Evolutionary conservation across 2,797 vertebrate species (phyloP).

Genomic region (Gadopsis marmoratus): DNA sequence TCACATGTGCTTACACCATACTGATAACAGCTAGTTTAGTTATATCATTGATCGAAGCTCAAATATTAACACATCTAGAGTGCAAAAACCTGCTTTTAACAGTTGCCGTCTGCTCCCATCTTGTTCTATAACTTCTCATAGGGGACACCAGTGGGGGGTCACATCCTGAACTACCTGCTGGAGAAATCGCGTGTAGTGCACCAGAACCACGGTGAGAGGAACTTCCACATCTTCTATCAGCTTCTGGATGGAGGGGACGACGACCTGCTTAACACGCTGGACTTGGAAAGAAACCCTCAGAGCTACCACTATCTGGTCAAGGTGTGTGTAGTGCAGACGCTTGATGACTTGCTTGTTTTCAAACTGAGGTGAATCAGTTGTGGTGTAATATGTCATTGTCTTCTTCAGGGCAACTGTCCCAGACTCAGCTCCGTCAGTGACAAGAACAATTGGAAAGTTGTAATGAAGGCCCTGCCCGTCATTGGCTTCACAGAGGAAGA

Average conservation of each 20-base stretch:
- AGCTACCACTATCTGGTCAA: conserved; percentile 95
- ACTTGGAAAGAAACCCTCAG: conserved; percentile 92
- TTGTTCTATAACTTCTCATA: conserved; percentile 58
- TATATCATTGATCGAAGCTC: background rate
- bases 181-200: conserved; percentile 98
- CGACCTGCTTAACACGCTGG: conserved; percentile 87
- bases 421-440: conserved; percentile 97
- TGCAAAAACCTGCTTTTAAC: conserved; percentile 6
- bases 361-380: background rate
- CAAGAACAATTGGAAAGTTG: conserved; percentile 94
- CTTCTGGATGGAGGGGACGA: conserved; percentile 94
- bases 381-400: conserved; percentile 25
- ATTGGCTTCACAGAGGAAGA: conserved; percentile 92
- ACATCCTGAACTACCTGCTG: conserved; percentile 97
- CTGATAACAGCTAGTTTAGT: background rate
- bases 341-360: conserved; percentile 6
- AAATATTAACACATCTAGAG: background rate
- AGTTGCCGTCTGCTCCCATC: background rate
- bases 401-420: conserved; percentile 93
- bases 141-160: conserved; percentile 95
- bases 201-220: conserved; percentile 97
- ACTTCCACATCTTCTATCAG: conserved; percentile 99
- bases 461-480: conserved; percentile 90
- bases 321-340: conserved; percentile 71
- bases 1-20: background rate